Percentiles rank a stretch among this genome's conserved stretches.
Conservation (phyloP, 2,888 invertebrate genomes). For the Choreutis nemorana region DNA sequence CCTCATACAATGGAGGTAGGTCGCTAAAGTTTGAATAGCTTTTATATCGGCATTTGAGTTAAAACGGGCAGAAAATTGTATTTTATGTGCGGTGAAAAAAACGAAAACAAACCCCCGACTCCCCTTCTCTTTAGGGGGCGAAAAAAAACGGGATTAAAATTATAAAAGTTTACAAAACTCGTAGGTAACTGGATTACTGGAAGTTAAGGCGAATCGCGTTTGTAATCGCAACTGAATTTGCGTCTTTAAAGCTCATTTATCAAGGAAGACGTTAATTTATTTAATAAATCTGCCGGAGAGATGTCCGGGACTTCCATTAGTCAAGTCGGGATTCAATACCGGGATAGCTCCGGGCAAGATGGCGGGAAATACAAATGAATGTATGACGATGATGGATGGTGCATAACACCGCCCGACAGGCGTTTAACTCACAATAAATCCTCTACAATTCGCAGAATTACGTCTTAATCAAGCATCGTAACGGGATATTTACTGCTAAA, state of each 20-base stretch:
- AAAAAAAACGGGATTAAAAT: conserved; percentile 1
- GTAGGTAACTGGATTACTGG: conserved; percentile 3
- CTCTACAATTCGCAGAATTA: no score
- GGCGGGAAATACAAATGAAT: conserved; percentile 37
- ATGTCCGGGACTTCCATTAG: conserved; percentile 33
- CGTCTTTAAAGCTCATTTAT: conserved; percentile 40
- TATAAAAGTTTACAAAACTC: conserved; percentile 8
- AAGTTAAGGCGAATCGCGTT: conserved; percentile 16
- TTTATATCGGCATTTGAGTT: no score
- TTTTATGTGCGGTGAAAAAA: no score
- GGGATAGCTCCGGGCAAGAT: conserved; percentile 26
- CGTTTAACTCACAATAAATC: no score
- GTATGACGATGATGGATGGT: conserved; percentile 52
- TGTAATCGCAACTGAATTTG: conserved; percentile 26
- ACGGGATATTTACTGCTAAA: no score
- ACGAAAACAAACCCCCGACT: no score
- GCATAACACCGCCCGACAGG: conserved; percentile 9
- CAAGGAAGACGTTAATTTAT: conserved; percentile 47
- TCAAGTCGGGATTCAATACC: conserved; percentile 38
- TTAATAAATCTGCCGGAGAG: conserved; percentile 51
- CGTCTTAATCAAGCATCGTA: no score
- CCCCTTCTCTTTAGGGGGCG: no score
- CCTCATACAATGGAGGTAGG: no score
- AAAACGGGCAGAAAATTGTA: no score
- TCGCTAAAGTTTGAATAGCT: no score